Conservation (phyloP, 2,888 invertebrate species). For the Sinodicranocentrus sp. region DNA sequence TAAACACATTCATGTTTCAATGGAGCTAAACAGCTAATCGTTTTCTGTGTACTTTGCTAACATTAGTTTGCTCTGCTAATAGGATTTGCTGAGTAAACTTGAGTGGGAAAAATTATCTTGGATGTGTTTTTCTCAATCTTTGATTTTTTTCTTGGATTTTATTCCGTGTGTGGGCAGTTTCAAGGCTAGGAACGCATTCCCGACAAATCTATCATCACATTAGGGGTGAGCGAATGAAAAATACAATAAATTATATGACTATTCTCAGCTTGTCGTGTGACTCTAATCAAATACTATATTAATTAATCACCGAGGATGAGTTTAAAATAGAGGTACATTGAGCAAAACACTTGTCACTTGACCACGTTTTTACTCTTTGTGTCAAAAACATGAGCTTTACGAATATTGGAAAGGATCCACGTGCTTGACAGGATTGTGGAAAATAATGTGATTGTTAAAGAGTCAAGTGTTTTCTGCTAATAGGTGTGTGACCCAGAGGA, state of each 20-base stretch:
- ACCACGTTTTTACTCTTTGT: no score
- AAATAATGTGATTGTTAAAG: no score
- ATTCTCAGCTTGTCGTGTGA: conserved; percentile 39
- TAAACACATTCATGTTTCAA: no score
- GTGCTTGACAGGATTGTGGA: no score
- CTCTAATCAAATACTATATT: conserved; percentile 56
- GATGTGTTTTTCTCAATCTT: background rate
- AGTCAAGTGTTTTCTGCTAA: no score
- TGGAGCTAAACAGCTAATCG: conserved; percentile 41
- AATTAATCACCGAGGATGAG: conserved; percentile 48
- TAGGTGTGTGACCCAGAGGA: no score
- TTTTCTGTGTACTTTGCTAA: conserved; percentile 1
- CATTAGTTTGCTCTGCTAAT: background rate
- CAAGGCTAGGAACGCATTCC: conserved; percentile 59
- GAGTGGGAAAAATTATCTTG: conserved; percentile 23
- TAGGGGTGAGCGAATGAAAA: no score
- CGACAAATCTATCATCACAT: conserved; percentile 40
- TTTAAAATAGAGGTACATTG: background rate
- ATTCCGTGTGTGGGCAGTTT: conserved; percentile 66
- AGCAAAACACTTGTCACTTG: background rate
- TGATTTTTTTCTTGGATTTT: conserved; percentile 24
- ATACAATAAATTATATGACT: background rate
- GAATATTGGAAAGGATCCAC: no score
- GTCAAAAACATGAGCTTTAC: no score
- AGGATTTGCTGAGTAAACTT: background rate